Conservation (phyloP, 2,113 vertebrate species). For the Haemorhous mexicanus region DNA sequence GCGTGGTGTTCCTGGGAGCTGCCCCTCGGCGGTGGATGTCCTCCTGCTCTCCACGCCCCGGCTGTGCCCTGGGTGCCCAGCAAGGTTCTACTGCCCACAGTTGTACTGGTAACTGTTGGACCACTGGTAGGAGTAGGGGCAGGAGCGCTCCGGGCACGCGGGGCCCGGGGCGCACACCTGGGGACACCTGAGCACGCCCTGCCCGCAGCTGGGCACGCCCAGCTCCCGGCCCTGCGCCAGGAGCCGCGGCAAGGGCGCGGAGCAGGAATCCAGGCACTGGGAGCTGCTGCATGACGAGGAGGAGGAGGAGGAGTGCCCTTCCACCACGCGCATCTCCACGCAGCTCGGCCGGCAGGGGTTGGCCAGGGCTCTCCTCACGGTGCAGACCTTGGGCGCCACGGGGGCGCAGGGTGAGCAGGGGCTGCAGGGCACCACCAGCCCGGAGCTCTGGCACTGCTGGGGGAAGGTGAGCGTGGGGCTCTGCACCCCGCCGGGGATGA, state of each 20-base stretch:
- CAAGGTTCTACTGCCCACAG: background rate
- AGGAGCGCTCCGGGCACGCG: background rate
- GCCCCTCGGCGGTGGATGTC: background rate
- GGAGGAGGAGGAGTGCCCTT: background rate
- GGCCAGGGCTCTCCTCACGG: background rate
- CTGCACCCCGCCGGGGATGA: background rate
- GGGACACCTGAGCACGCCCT: background rate
- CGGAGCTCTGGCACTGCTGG: background rate
- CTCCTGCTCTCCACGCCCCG: background rate
- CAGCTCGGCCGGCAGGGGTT: background rate
- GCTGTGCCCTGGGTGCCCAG: rapidly evolving
- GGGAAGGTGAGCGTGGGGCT: rapidly evolving
- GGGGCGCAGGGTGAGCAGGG: rapidly evolving
- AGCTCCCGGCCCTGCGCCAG: background rate
- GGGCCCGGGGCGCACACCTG: background rate
- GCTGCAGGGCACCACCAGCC: rapidly evolving
- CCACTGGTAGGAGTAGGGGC: slow-evolving; percentile 46
- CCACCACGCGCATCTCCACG: background rate
- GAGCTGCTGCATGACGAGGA: background rate
- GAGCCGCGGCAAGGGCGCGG: background rate
- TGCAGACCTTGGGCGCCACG: rapidly evolving
- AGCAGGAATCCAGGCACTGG: background rate
- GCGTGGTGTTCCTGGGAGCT: rapidly evolving
- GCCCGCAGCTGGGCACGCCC: background rate
- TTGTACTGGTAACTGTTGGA: slow-evolving; percentile 29